Evolutionary conservation across 2,888 invertebrate genomes (phyloP), one percentile per base, ranked within the genome.

Genomic region (Tinea semifulvella): DNA sequence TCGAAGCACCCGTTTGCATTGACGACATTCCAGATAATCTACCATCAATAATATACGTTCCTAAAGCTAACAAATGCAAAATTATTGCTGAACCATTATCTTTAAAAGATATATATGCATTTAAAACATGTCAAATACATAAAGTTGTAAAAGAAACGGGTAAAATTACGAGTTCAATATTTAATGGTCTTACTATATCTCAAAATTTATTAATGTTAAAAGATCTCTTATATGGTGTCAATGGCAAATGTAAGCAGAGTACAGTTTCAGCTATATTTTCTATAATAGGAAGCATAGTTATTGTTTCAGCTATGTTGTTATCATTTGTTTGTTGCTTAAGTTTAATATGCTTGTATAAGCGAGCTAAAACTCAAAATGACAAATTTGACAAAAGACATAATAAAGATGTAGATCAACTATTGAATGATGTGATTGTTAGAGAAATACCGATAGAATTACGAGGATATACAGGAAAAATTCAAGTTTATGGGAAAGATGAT

Each of bases 161-260:
- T 19, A 46, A 55, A 11, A 42, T 50, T 26, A 13, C 49, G n/a
- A 57, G 55, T 42, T 38, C 64, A 2, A 49, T 58, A 47, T 46
- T 67, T 2, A 72, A 76, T 49, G 69, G 70, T 43, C 57, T 70
- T 0, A 70, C 74, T 1, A 64, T 76, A 52, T 76, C 76, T 1
- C 62, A 76, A 51, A 71, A 74, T 51, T 26, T 75, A 6, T 52
- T 57, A 16, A 53, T 75, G 16, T 45, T 76, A 11, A 56, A 50
- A 49, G 71, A 75, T 52, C 47, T 74, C 20, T 50, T 72, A 40
- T 56, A 52, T 39, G 72, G 74, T 7, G 36, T 36, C 4, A 14
- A 17, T 18, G 3, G 18, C 2, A 6, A 36, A 4, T 36, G 18
- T 18, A 36, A 36, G 18, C 18, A 36, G 36, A 17, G 16, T 4